These are phyloP conservation scores for Enteromius fasciolatus DNA, from an alignment of 2,797 vertebrate species.

Conservation along the genomic window DNA sequence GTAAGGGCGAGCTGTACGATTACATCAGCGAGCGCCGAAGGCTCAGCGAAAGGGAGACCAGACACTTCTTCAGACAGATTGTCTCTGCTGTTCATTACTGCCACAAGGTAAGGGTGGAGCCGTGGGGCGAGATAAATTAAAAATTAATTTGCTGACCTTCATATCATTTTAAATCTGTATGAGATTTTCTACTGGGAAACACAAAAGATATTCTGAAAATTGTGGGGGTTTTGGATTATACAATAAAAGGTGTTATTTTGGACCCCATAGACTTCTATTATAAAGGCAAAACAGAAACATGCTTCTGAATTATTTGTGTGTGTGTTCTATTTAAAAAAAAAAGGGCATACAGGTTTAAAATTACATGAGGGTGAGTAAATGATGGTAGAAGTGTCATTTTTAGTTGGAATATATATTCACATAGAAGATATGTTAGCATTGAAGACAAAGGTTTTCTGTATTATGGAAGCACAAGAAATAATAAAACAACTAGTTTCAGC, in stretches of 20 bases:
- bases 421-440: not conserved
- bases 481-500: not conserved
- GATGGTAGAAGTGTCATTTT: not conserved
- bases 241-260: not conserved
- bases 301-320: not conserved
- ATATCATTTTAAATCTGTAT: not conserved
- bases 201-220: not conserved
- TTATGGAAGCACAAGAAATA: not conserved
- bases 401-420: not conserved
- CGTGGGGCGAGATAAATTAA: not conserved
- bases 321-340: not conserved
- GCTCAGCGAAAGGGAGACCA: constrained; percentile 91
- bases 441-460: not conserved
- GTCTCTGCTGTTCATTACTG: constrained; percentile 98
- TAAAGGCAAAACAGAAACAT: not conserved
- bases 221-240: not conserved
- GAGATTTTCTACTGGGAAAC: not conserved
- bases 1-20: constrained; percentile 96
- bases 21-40: constrained; percentile 96
- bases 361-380: not conserved
- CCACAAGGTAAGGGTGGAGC: constrained; percentile 86
- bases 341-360: not conserved
- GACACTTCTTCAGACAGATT: constrained; percentile 98
- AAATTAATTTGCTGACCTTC: not conserved
- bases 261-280: not conserved